These are phyloP conservation scores for Linnaemya tessellans DNA, from an alignment of 2,888 invertebrate genomes.

Conservation along the genomic window DNA sequence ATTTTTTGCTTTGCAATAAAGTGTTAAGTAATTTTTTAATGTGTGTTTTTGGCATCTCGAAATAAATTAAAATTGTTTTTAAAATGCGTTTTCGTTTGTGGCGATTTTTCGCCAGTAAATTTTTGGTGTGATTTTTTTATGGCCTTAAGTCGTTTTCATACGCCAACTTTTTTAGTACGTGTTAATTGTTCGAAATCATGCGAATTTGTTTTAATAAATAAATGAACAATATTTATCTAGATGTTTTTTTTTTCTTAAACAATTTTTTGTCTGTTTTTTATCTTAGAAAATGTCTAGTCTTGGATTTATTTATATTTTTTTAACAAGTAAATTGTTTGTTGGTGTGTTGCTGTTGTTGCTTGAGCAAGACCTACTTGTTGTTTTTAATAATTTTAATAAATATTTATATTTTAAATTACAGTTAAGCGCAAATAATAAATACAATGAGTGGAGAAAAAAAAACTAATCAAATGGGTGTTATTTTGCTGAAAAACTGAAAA, in stretches of 20 bases:
- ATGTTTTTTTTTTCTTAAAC: no score
- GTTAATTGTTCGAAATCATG: conserved; percentile 76
- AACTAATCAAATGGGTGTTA: conserved; percentile 9
- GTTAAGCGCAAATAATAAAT: conserved; percentile 61
- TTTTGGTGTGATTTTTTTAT: conserved; percentile 20
- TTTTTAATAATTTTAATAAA: conserved; percentile 72
- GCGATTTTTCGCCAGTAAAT: background rate
- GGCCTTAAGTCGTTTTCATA: conserved; percentile 29
- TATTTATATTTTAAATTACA: conserved; percentile 72
- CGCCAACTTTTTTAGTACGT: conserved; percentile 71
- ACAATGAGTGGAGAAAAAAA: background rate
- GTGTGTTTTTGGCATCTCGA: background rate
- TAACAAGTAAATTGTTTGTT: background rate
- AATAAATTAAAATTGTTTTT: conserved; percentile 51
- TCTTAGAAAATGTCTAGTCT: no score
- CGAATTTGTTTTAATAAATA: conserved; percentile 67
- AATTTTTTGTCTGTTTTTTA: no score
- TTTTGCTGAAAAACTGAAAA: background rate
- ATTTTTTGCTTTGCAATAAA: conserved; percentile 30
- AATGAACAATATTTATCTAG: background rate
- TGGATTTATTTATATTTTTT: no score
- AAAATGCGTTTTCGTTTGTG: conserved; percentile 46
- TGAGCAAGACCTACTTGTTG: conserved; percentile 37
- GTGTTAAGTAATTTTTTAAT: no score
- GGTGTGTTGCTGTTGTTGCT: background rate